A percentile compares a stretch with the other conserved stretches of the same genome.
Conservation (phyloP, 37 sponge, comb jelly and placozoan genomes). For the Theonella swinhoei region DNA sequence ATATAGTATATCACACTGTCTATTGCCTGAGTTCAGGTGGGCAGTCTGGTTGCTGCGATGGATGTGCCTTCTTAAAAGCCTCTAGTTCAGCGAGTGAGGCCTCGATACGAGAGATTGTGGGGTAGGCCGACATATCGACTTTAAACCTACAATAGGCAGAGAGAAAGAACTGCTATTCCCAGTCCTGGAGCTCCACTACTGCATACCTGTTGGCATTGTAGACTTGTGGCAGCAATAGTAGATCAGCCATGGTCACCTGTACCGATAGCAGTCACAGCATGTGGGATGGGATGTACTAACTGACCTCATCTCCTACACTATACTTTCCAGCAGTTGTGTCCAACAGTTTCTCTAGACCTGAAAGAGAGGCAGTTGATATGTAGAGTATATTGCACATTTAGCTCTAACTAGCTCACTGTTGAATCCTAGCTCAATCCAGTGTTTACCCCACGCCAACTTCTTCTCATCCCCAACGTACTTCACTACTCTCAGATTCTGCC, state of each 20-base stretch:
- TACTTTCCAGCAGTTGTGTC: slow-evolving; percentile 84
- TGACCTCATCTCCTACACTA: slow-evolving; percentile 95
- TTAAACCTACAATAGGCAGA: slow-evolving; percentile 78
- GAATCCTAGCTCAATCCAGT: slow-evolving; percentile 94
- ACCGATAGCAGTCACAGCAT: neutral
- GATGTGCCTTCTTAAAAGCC: slow-evolving; percentile 79
- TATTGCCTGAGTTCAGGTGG: slow-evolving; percentile 75
- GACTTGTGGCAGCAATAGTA: slow-evolving; percentile 92
- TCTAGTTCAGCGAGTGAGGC: slow-evolving; percentile 67
- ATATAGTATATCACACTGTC: neutral
- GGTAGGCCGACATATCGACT: slow-evolving; percentile 83
- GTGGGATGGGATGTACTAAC: neutral
- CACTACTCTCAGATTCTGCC: slow-evolving; percentile 89
- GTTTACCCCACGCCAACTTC: slow-evolving; percentile 93
- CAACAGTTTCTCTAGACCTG: slow-evolving; percentile 87
- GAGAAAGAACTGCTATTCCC: too few relatives aligned
- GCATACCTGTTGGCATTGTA: slow-evolving; percentile 91
- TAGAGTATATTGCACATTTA: neutral
- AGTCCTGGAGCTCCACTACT: neutral
- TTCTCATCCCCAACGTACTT: slow-evolving; percentile 90
- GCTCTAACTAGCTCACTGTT: slow-evolving; percentile 47
- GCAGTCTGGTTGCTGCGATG: slow-evolving; percentile 90
- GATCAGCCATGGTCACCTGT: slow-evolving; percentile 95
- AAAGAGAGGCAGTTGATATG: neutral
- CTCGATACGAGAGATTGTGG: slow-evolving; percentile 78